A percentile compares a stretch with the other conserved stretches of the same genome.
These are phyloP conservation scores for Trochalopteron elliotii DNA, from an alignment of 2,113 vertebrate genomes.

Conservation along the genomic window DNA sequence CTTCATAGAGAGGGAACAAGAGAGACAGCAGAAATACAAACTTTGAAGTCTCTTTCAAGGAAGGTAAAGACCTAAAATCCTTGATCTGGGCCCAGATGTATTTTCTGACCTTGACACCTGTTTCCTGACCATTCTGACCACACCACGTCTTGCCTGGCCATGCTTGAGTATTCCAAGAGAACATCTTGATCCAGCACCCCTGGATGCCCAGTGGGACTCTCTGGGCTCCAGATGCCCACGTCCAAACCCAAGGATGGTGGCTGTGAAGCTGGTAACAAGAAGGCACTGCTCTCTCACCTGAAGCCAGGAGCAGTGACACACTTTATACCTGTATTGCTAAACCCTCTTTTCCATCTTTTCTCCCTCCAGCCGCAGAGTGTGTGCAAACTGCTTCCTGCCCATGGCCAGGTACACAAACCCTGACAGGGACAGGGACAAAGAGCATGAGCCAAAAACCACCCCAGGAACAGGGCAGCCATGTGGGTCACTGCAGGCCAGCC, in stretches of 20 bases:
- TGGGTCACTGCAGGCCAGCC: not conserved
- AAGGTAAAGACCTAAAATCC: not conserved
- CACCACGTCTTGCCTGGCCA: not conserved
- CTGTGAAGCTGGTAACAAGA: not conserved
- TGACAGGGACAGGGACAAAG: not conserved
- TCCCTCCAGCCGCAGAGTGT: not conserved
- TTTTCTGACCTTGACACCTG: not conserved
- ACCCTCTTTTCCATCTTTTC: not conserved
- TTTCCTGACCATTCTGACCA: not conserved
- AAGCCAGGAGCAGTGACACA: not conserved
- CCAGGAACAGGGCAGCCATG: rapidly evolving
- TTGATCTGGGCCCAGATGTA: not conserved
- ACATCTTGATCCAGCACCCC: not conserved
- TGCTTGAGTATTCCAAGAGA: not conserved
- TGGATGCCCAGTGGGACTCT: not conserved
- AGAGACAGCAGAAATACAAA: not conserved
- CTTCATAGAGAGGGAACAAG: not conserved
- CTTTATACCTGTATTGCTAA: not conserved
- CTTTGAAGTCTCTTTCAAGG: not conserved
- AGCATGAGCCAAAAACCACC: not conserved
- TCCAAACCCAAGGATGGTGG: not conserved
- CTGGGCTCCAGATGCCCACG: not conserved
- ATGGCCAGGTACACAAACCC: not conserved
- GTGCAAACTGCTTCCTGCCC: not conserved
- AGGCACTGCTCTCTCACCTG: not conserved